These are phyloP conservation scores for Onychorhynchus coronatus DNA, from an alignment of 2,113 vertebrate species.

Conservation along the genomic window DNA sequence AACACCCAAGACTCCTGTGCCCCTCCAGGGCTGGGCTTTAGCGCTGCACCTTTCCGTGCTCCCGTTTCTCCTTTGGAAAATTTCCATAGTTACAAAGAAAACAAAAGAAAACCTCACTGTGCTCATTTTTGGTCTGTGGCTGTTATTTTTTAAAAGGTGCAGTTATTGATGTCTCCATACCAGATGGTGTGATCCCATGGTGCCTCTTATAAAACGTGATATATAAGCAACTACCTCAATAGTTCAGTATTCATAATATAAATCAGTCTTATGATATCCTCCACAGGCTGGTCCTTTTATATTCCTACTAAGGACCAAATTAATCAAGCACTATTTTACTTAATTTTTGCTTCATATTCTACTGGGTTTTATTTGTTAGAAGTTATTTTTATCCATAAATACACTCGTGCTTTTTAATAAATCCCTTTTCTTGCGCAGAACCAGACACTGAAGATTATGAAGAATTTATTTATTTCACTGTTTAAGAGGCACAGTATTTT, in stretches of 20 bases:
- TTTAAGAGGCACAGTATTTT: neutral
- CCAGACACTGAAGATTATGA: neutral
- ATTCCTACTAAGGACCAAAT: conserved; percentile 63
- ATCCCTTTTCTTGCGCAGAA: neutral
- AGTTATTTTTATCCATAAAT: neutral
- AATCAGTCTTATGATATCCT: conserved; percentile 47
- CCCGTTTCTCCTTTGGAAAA: neutral
- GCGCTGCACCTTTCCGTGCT: neutral
- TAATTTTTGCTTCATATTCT: conserved; percentile 16
- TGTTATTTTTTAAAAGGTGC: conserved; percentile 57
- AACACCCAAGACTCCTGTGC: rapidly evolving
- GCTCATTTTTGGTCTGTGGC: neutral
- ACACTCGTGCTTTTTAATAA: neutral
- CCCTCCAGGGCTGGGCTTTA: neutral
- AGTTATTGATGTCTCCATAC: conserved; percentile 35
- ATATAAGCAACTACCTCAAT: conserved; percentile 63
- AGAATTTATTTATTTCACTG: neutral
- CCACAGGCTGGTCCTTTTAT: conserved; percentile 51
- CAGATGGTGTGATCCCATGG: conserved; percentile 68
- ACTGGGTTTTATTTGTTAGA: neutral
- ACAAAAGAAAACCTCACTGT: neutral
- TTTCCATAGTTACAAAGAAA: neutral
- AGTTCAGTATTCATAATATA: conserved; percentile 59
- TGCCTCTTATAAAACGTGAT: conserved; percentile 64
- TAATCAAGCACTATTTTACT: conserved; percentile 45